Evolutionary conservation across 1,140 invertebrate genomes (phyloP), one percentile per base, ranked within the genome.

Genomic region (Drosophila azteca): DNA sequence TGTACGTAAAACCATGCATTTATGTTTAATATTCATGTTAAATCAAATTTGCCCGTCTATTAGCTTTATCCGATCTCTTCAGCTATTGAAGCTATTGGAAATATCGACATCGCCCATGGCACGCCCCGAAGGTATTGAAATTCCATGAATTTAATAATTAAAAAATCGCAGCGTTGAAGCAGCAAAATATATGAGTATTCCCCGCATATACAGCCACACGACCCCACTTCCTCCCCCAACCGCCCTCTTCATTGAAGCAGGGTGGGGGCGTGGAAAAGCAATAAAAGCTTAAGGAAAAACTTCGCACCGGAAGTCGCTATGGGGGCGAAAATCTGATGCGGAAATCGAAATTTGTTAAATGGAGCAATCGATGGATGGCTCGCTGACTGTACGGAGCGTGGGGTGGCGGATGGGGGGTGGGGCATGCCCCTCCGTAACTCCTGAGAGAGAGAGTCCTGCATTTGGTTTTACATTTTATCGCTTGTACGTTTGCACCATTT

Each of bases 291-390:
- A 49, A 65, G 52, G 55, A 64, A 81, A 59, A 87, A 82, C 66
- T 82, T 79, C 57, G 52, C 74, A 76, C 78, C 76, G 83, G 71
- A 88, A 83, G 64, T 77, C 45, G 79, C 75, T 77, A 58, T 63
- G 79, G 83, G 83, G 68, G 83, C 61, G 69, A 79, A 87, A 87
- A 88, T 87, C 82, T 87, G 83, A 82, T 79, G 64, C 79, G 83
- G 83, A 87, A 88, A 88, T 88, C 84, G 84, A 88, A 88, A 88
- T 88, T 88, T 88, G 83, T 88, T 88, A 88, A 88, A 88, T 88
- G 83, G 83, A 88, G 83, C 83, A 88, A 88, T 88, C 79, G 83
- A 88, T 87, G 82, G 68, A 85, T 87, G 46, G 72, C 52, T 39
- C 50, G 52, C 63, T 80, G 68, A 72, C 54, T 73, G 70, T 1